These are phyloP conservation scores for Platypus cylindrus DNA, from an alignment of 2,888 invertebrate species.

Conservation along the genomic window DNA sequence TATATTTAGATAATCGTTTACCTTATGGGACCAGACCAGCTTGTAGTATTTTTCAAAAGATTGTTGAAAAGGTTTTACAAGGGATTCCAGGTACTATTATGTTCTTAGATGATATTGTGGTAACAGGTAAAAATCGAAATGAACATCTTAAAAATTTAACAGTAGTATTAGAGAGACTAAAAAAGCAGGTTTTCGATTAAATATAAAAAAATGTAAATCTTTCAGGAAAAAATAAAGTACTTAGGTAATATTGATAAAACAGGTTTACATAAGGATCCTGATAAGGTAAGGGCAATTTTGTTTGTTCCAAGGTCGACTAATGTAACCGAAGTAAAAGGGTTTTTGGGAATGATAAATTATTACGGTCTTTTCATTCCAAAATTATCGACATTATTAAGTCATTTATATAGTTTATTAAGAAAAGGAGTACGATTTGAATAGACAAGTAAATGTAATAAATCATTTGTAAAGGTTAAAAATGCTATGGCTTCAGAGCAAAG, in stretches of 20 bases:
- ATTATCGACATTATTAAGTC: neutral
- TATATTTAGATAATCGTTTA: conserved; percentile 26
- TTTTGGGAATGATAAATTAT: conserved; percentile 1
- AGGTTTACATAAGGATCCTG: neutral
- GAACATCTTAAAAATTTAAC: conserved; percentile 5
- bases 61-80: conserved; percentile 6
- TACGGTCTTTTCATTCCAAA: neutral
- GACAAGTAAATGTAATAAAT: neutral
- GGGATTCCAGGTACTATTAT: conserved; percentile 4
- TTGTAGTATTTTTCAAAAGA: conserved; percentile 25
- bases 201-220: neutral
- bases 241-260: neutral
- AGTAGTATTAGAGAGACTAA: conserved; percentile 16
- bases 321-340: neutral
- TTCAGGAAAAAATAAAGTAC: neutral
- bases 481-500: neutral
- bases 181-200: conserved; percentile 1
- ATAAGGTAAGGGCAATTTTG: neutral
- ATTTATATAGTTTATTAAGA: conserved; percentile 1
- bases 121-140: conserved; percentile 3
- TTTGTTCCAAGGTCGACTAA: neutral
- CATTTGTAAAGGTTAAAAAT: neutral
- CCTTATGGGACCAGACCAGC: conserved; percentile 27
- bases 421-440: neutral
- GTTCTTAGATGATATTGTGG: conserved; percentile 8